phyloP scores from a whole-genome alignment of 2,797 vertebrate genomes.

The Xyrichtys novacula region DNA sequence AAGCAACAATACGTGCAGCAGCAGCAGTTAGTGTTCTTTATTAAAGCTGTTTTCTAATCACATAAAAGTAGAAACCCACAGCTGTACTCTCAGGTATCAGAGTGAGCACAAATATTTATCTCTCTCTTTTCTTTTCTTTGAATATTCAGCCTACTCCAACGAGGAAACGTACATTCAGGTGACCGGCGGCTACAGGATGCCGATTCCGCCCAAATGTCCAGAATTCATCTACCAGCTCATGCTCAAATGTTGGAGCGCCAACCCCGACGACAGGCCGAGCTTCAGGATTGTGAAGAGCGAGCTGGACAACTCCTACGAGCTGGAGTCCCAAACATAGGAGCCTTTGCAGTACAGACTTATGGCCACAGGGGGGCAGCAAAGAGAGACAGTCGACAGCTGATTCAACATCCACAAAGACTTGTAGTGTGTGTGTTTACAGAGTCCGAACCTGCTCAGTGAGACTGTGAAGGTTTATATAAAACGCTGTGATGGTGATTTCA shows the following conservation, averaged over 20 bases:
- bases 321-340: slow-evolving; percentile 20
- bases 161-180: slow-evolving; percentile 74
- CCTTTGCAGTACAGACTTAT: not conserved
- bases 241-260: slow-evolving; percentile 81
- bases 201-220: slow-evolving; percentile 77
- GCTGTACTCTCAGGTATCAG: too few species aligned
- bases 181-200: slow-evolving; percentile 80
- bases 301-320: slow-evolving; percentile 72
- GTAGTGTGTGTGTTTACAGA: not conserved
- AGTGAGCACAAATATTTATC: too few species aligned
- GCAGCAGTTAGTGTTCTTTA: too few species aligned
- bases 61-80: too few species aligned
- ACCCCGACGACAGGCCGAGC: slow-evolving; percentile 73
- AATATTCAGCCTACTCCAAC: slow-evolving; percentile 64
- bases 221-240: slow-evolving; percentile 76
- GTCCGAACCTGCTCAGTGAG: not conserved
- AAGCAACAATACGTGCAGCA: too few species aligned
- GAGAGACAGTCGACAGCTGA: not conserved
- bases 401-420: slow-evolving; percentile 1
- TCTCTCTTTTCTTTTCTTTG: not conserved
- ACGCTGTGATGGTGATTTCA: too few species aligned
- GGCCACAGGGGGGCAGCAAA: slow-evolving; percentile 27
- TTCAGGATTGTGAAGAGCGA: slow-evolving; percentile 75
- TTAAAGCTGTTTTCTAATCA: too few species aligned
- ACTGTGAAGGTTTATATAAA: too few species aligned